These are phyloP conservation scores for Gephyroberyx darwinii DNA, from an alignment of 2,797 vertebrate genomes.

Conservation along the genomic window DNA sequence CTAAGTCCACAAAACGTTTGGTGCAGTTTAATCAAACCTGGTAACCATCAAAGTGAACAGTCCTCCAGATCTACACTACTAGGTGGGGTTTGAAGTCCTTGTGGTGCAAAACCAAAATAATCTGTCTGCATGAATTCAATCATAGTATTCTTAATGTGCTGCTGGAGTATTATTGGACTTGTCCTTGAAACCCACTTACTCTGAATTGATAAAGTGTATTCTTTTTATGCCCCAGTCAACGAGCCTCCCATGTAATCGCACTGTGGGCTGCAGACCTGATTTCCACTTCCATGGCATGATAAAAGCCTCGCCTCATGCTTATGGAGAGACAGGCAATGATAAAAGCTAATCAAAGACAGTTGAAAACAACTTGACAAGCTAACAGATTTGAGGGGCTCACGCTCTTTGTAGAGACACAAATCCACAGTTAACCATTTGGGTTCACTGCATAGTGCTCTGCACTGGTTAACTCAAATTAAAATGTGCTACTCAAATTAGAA, in stretches of 20 bases:
- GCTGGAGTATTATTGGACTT: constrained; percentile 70
- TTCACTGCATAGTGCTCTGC: neutral
- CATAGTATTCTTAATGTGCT: constrained; percentile 59
- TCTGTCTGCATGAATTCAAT: constrained; percentile 58
- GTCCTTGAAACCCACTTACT: constrained; percentile 77
- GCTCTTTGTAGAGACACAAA: constrained; percentile 35
- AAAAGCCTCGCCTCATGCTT: constrained; percentile 55
- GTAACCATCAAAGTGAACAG: constrained; percentile 25
- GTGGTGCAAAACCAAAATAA: constrained; percentile 49
- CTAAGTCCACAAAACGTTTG: neutral
- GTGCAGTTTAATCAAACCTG: constrained; percentile 17
- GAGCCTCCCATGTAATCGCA: constrained; percentile 53
- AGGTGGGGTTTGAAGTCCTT: constrained; percentile 32
- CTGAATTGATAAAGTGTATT: constrained; percentile 68
- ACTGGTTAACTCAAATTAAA: constrained; percentile 29
- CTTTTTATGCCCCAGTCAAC: constrained; percentile 68
- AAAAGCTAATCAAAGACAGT: constrained; percentile 68
- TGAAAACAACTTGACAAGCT: constrained; percentile 64
- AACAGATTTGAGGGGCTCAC: constrained; percentile 47
- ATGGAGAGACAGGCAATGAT: constrained; percentile 42
- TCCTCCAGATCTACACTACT: neutral
- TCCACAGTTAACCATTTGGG: constrained; percentile 17
- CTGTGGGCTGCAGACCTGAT: constrained; percentile 64
- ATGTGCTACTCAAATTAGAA: constrained; percentile 47
- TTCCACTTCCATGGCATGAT: constrained; percentile 68